A percentile compares a stretch with the other conserved stretches of the same genome.
These are phyloP conservation scores for Leptinotarsa texana DNA, from an alignment of 1,140 invertebrate genomes.

Conservation along the genomic window DNA sequence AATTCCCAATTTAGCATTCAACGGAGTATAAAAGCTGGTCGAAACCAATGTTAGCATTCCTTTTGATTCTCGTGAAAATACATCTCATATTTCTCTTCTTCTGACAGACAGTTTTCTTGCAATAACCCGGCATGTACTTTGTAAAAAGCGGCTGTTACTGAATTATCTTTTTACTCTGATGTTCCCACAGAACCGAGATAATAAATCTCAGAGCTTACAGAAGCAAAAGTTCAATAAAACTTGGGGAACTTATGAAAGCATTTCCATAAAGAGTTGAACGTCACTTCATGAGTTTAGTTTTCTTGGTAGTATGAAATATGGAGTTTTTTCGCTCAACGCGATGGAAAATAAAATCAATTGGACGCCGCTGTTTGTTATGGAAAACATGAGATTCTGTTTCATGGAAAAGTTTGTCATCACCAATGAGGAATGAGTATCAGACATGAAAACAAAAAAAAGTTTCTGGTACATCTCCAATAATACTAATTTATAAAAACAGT, in stretches of 20 bases:
- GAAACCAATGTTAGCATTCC: background rate
- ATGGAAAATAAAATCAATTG: background rate
- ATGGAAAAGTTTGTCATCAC: no score
- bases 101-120: background rate
- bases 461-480: no score
- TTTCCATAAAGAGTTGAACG: conserved; percentile 7
- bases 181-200: background rate
- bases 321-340: background rate
- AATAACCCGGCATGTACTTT: conserved; percentile 1
- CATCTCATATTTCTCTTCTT: background rate
- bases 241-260: conserved; percentile 1
- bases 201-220: background rate
- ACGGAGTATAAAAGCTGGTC: background rate
- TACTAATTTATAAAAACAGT: no score
- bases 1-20: background rate
- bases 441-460: no score
- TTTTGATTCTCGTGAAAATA: background rate
- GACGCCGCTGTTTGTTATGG: background rate
- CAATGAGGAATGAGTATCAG: no score
- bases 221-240: conserved; percentile 6
- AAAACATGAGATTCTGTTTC: background rate
- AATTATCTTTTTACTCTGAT: conserved; percentile 1
- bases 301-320: conserved; percentile 3
- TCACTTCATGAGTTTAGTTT: conserved; percentile 4
- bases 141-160: conserved; percentile 4